A percentile compares a stretch with the other conserved stretches of the same genome.
Evolutionary conservation across 2,113 vertebrate species (phyloP).

Genomic region (Urocitellus parryii): DNA sequence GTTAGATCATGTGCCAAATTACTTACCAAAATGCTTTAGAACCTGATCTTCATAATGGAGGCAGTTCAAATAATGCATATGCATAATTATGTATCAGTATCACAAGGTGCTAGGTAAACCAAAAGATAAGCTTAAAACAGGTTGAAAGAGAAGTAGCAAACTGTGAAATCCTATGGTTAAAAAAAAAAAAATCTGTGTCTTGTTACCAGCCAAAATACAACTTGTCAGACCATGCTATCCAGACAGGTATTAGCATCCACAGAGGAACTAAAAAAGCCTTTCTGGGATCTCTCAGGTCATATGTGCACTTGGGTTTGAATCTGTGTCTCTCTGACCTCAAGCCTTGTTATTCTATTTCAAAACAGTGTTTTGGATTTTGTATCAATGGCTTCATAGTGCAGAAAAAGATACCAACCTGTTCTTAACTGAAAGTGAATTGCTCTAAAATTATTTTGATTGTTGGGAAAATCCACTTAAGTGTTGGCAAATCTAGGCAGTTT

Average conservation of each 20-base stretch:
- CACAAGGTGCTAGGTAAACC: background rate
- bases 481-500: constrained; percentile 54
- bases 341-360: constrained; percentile 32
- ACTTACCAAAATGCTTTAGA: constrained; percentile 13
- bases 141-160: background rate
- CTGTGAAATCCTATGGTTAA: background rate
- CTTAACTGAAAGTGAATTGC: constrained; percentile 55
- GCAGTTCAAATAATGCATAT: background rate
- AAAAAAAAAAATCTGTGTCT: background rate
- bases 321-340: background rate
- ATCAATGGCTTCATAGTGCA: background rate
- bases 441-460: constrained; percentile 66
- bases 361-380: constrained; percentile 41
- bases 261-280: background rate
- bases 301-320: background rate
- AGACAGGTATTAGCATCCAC: background rate
- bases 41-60: background rate
- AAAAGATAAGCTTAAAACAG: background rate
- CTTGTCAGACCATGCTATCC: background rate
- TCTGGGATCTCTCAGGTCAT: background rate
- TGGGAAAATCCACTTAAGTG: constrained; percentile 52
- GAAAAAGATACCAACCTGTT: background rate
- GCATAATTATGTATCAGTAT: background rate
- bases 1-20: background rate
- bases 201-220: background rate